phyloP scores from a whole-genome alignment of 30 jellyfish, hydroid and myxozoan genomes.

The Pelagia noctiluca region DNA sequence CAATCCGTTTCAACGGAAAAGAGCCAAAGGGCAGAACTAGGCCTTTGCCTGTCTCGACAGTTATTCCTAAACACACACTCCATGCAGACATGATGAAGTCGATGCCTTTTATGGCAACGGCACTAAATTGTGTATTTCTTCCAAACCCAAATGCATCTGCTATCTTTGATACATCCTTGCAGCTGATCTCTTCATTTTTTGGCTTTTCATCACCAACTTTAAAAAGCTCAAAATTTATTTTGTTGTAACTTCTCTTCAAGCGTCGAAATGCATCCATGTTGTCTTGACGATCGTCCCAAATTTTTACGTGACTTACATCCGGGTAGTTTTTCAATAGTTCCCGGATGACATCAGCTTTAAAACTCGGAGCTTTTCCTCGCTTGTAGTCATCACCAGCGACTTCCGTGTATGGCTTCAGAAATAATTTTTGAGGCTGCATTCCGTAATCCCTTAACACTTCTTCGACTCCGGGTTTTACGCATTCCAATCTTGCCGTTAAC shows the following conservation, averaged over 20 bases:
- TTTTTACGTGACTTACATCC: slow-evolving; percentile 54
- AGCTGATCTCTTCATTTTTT: not conserved
- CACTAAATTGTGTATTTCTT: slow-evolving; percentile 12
- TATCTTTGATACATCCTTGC: slow-evolving; percentile 16
- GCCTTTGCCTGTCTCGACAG: slow-evolving; percentile 13
- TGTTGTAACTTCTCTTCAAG: slow-evolving; percentile 44
- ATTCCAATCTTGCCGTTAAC: slow-evolving; percentile 86
- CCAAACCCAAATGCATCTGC: slow-evolving; percentile 67
- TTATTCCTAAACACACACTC: slow-evolving; percentile 46
- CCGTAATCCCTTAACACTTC: slow-evolving; percentile 79
- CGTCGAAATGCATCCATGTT: slow-evolving; percentile 70
- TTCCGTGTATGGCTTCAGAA: slow-evolving; percentile 66
- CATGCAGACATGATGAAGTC: slow-evolving; percentile 73
- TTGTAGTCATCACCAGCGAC: slow-evolving; percentile 33
- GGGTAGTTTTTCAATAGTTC: slow-evolving; percentile 73
- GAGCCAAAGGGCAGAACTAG: slow-evolving; percentile 85
- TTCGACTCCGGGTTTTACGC: slow-evolving; percentile 64
- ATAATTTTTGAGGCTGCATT: slow-evolving; percentile 51
- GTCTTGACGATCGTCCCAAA: slow-evolving; percentile 97
- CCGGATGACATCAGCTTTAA: slow-evolving; percentile 63
- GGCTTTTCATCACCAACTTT: slow-evolving; percentile 56
- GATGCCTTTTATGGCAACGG: slow-evolving; percentile 68
- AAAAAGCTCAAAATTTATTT: slow-evolving; percentile 62
- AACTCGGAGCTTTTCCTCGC: slow-evolving; percentile 50
- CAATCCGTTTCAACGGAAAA: slow-evolving; percentile 67